Evolutionary conservation across 2,797 vertebrate genomes (phyloP).

Genomic region (Gobio occitaniae): DNA sequence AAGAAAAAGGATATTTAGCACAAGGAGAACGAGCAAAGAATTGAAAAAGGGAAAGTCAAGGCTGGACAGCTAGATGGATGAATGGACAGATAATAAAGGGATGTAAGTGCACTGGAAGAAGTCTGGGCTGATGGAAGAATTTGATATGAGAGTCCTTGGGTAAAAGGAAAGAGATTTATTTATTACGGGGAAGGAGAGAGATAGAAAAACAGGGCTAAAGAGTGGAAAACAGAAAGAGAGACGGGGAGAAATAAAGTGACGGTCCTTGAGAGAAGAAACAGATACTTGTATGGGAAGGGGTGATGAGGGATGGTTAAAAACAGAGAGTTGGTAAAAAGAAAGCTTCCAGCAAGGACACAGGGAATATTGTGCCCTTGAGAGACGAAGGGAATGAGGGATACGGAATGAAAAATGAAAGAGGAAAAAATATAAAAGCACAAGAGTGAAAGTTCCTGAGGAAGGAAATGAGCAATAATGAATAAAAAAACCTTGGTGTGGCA

Average conservation of each 20-base stretch:
- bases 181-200: slow-evolving; percentile 26
- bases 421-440: neutral
- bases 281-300: slow-evolving; percentile 19
- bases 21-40: slow-evolving; percentile 49
- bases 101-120: slow-evolving; percentile 4
- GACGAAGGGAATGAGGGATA: slow-evolving; percentile 39
- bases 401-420: slow-evolving; percentile 18
- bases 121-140: slow-evolving; percentile 42
- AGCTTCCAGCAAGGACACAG: slow-evolving; percentile 17
- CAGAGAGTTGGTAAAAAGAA: slow-evolving; percentile 17
- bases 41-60: slow-evolving; percentile 13
- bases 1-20: slow-evolving; percentile 54
- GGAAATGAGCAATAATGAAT: slow-evolving; percentile 24
- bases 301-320: slow-evolving; percentile 23
- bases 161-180: slow-evolving; percentile 51
- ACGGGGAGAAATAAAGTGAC: slow-evolving; percentile 26
- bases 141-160: slow-evolving; percentile 54
- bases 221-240: slow-evolving; percentile 25
- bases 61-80: slow-evolving; percentile 29
- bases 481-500: neutral
- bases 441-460: slow-evolving; percentile 49
- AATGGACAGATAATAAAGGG: slow-evolving; percentile 34
- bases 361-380: slow-evolving; percentile 47
- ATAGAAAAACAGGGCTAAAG: slow-evolving; percentile 31
- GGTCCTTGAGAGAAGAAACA: slow-evolving; percentile 29